Conservation (phyloP, 2,113 vertebrate genomes). For the Gila orcuttii region DNA sequence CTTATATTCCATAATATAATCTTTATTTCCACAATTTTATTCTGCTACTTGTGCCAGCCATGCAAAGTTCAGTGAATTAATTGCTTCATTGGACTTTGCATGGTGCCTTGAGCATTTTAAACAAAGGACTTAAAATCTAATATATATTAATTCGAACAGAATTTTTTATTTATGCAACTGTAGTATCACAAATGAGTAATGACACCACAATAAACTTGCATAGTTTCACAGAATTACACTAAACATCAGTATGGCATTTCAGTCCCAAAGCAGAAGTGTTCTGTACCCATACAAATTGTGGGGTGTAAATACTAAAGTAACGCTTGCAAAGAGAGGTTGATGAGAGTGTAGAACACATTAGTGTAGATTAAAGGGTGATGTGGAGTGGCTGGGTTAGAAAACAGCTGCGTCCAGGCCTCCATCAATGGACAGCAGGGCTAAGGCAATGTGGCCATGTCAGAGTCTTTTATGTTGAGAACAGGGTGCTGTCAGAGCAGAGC, state of each 20-base stretch:
- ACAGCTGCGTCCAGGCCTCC: slow-evolving; percentile 71
- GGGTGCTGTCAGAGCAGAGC: slow-evolving; percentile 69
- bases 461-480: slow-evolving; percentile 75
- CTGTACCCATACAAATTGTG: slow-evolving; percentile 17
- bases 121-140: not conserved
- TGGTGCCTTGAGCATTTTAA: not conserved
- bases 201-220: not conserved
- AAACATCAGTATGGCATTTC: not conserved
- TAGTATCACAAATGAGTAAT: not conserved
- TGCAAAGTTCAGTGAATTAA: not conserved
- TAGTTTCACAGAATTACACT: not conserved
- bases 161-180: not conserved
- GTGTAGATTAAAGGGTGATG: slow-evolving; percentile 73
- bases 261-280: slow-evolving; percentile 15
- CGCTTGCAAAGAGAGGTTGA: slow-evolving; percentile 46
- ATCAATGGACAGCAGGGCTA: slow-evolving; percentile 59
- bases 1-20: not conserved
- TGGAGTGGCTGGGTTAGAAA: slow-evolving; percentile 64
- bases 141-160: not conserved
- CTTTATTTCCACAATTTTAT: not conserved
- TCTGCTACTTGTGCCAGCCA: not conserved
- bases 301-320: slow-evolving; percentile 32
- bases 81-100: not conserved
- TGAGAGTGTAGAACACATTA: slow-evolving; percentile 64
- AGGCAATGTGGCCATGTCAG: slow-evolving; percentile 70